Evolutionary conservation across 2,113 vertebrate species (phyloP), one percentile per base, ranked within the genome.

Genomic region (Gallinago jamesoni): DNA sequence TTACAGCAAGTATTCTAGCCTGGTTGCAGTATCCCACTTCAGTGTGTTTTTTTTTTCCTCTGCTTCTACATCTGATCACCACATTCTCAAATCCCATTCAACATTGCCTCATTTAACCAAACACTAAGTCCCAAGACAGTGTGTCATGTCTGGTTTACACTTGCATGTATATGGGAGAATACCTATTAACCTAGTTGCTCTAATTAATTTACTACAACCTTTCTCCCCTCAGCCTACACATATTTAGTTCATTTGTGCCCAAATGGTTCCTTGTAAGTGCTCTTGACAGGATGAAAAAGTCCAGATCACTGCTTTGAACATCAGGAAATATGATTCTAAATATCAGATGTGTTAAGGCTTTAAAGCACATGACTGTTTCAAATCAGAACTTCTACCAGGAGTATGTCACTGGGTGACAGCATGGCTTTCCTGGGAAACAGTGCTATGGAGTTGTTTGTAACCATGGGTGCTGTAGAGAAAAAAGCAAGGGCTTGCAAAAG

Each of bases 281-380:
- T 74, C 4, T 3, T 80, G 33, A 31, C 7, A 24, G 0, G 2
- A 21, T 10, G 20, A 50, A 63, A 78, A 45, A 20, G 0, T 56
- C 11, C 83, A 23, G 35, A 68, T 43, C 35, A 35, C 4, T 52
- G 5, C 23, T 25, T 8, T 35, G 5, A 7, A 48, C 4, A 20
- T 43, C 31, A 70, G 20, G 12, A 30, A 7, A 53, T 37, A 48
- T 0, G 1, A 28, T 41, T 91, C 69, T 21, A 62, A 74, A 84
- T 33, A 39, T 1, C 17, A 37, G 0, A 12, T 2, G 0, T 48
- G 8, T n/a, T 50, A 43, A 35, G 14, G 1, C 2, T 69, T 70
- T 66, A 59, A 77, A 17, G 7, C 6, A 31, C 0, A 1, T 8
- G 15, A 60, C 2, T 14, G 1, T 37, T 89, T 74, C 18, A 43